Evolutionary conservation across 1,140 invertebrate genomes (phyloP).

Genomic region (Pteromalus puparum): DNA sequence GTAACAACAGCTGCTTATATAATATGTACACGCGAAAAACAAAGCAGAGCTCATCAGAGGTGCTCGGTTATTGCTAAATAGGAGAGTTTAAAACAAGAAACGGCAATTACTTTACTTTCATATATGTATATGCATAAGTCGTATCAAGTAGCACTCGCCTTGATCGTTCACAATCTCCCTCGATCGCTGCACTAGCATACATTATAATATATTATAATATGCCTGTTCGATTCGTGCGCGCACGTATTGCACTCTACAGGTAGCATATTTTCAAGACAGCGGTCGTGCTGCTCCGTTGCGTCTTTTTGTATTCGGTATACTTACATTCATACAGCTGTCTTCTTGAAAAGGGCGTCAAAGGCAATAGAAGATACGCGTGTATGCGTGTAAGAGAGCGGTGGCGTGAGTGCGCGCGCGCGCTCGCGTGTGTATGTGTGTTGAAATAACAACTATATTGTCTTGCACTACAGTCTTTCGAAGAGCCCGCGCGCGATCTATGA

Average conservation of each 20-base stretch:
- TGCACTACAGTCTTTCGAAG: conserved; percentile 71
- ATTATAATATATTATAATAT: no score
- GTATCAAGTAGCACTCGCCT: not conserved
- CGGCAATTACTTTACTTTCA: not conserved
- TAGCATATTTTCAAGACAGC: no score
- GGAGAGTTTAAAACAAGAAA: not conserved
- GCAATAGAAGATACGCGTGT: conserved; percentile 55
- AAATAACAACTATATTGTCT: conserved; percentile 72
- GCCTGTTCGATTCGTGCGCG: not conserved
- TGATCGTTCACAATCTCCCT: not conserved
- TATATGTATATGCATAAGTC: not conserved
- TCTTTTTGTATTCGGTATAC: no score
- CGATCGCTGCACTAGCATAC: not conserved
- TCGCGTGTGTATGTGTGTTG: conserved; percentile 39
- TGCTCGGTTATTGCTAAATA: not conserved
- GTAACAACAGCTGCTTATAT: not conserved
- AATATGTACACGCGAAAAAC: not conserved
- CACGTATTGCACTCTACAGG: not conserved
- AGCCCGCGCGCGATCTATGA: conserved; percentile 52
- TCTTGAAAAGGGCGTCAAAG: conserved; percentile 55
- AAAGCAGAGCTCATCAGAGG: not conserved
- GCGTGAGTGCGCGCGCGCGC: not conserved
- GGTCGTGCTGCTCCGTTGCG: no score
- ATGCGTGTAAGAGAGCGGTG: conserved; percentile 26
- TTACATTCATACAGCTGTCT: not conserved